Percentiles rank a stretch among this genome's conserved stretches.
Conservation (phyloP, 2,113 vertebrate species). For the Cardinalis cardinalis region DNA sequence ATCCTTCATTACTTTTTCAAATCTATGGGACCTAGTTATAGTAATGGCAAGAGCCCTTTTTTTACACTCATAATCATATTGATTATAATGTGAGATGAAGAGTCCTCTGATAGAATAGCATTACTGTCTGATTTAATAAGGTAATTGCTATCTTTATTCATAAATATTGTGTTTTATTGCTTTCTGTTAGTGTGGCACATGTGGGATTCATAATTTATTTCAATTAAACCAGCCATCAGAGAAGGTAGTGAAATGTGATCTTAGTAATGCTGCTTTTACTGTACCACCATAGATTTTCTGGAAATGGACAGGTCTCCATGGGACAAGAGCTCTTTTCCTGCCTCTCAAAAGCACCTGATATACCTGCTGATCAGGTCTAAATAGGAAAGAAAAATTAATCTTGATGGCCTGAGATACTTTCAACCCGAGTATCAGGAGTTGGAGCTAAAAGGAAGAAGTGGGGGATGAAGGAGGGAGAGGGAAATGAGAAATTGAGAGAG, state of each 20-base stretch:
- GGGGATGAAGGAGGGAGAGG: background rate
- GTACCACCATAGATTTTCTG: background rate
- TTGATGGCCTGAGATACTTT: background rate
- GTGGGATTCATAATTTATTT: constrained; percentile 64
- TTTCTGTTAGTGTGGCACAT: constrained; percentile 40
- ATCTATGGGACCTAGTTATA: background rate
- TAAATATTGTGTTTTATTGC: constrained; percentile 63
- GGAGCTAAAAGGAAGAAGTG: background rate
- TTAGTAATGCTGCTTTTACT: background rate
- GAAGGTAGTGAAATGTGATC: constrained; percentile 20
- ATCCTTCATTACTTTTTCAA: background rate
- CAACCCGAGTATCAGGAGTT: background rate
- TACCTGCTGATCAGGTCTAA: background rate
- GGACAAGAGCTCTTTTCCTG: background rate
- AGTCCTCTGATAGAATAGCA: constrained; percentile 44
- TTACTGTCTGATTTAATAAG: constrained; percentile 57
- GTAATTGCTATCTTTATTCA: constrained; percentile 62
- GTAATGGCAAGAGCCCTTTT: constrained; percentile 11
- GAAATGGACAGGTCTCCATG: background rate
- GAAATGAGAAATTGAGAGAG: background rate
- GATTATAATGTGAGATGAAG: constrained; percentile 44
- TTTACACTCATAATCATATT: constrained; percentile 37
- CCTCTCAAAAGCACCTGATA: background rate
- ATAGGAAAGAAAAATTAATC: background rate
- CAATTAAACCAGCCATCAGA: constrained; percentile 42